A percentile compares a stretch with the other conserved stretches of the same genome.
phyloP scores from a whole-genome alignment of 1,140 invertebrate genomes.

The Drosophila tsacasi region DNA sequence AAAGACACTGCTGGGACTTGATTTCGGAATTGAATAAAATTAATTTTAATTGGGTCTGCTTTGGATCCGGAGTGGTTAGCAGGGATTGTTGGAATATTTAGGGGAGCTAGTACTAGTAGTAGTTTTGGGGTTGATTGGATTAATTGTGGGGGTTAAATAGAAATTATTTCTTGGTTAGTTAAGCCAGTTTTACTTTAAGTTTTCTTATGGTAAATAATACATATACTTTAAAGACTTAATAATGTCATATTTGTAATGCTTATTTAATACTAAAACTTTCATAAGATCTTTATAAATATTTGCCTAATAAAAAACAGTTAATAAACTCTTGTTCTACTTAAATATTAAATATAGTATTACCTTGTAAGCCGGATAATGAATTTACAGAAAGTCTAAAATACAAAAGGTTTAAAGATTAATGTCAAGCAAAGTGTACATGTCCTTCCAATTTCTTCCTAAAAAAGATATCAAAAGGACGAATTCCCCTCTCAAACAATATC shows the following conservation, averaged over 20 bases:
- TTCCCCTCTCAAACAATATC: conserved; percentile 28
- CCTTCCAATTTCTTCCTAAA: conserved; percentile 18
- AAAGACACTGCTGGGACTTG: conserved; percentile 74
- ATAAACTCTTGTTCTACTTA: neutral
- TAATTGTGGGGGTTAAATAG: conserved; percentile 1
- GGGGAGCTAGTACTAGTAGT: conserved; percentile 6
- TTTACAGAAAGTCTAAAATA: neutral
- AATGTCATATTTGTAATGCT: too few species aligned
- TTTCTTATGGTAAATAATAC: too few species aligned
- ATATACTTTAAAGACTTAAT: too few species aligned
- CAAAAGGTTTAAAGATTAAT: neutral
- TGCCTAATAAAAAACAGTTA: neutral
- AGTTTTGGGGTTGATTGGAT: conserved; percentile 21
- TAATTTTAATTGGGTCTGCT: conserved; percentile 73
- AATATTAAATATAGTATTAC: neutral
- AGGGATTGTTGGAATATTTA: conserved; percentile 5
- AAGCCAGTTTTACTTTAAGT: neutral
- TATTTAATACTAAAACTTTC: neutral
- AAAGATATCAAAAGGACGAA: conserved; percentile 29
- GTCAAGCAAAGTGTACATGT: neutral
- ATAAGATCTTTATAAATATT: neutral
- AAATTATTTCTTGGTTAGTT: neutral
- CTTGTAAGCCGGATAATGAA: neutral
- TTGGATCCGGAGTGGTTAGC: conserved; percentile 16
- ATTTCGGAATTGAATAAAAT: conserved; percentile 75